Evolutionary conservation across 2,797 vertebrate species (phyloP).

Genomic region (Melanotaenia nigrans): DNA sequence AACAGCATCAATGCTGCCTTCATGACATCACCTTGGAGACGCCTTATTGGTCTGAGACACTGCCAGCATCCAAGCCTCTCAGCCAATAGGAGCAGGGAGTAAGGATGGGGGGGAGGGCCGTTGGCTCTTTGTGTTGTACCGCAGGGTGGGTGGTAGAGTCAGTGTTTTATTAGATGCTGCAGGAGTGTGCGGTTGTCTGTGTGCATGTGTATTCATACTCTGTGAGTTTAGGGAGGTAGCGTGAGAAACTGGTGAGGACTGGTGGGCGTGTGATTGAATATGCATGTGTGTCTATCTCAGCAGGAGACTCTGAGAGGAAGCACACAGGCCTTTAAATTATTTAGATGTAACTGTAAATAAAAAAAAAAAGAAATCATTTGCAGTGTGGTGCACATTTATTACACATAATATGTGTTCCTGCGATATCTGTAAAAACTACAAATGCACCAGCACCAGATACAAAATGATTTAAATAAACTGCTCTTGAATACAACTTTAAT

Average conservation of each 20-base stretch:
- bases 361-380: slow-evolving; percentile 16
- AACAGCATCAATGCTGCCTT: slow-evolving; percentile 74
- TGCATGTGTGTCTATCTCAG: slow-evolving; percentile 44
- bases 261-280: slow-evolving; percentile 10
- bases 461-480: too few relatives aligned
- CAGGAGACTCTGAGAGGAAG: slow-evolving; percentile 40
- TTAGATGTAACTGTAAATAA: slow-evolving; percentile 49
- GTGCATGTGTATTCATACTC: slow-evolving; percentile 6
- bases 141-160: slow-evolving; percentile 68
- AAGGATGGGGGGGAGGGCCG: slow-evolving; percentile 57
- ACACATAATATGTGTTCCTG: neutral
- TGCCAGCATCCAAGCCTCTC: slow-evolving; percentile 68
- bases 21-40: slow-evolving; percentile 78
- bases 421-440: neutral
- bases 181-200: slow-evolving; percentile 42
- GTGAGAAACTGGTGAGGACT: slow-evolving; percentile 23
- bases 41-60: slow-evolving; percentile 66
- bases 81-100: slow-evolving; percentile 59
- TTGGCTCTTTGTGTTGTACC: slow-evolving; percentile 68
- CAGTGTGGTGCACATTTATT: slow-evolving; percentile 11
- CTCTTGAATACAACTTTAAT: neutral
- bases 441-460: neutral
- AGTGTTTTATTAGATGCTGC: slow-evolving; percentile 57
- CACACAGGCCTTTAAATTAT: slow-evolving; percentile 64
- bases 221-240: slow-evolving; percentile 26